Evolutionary conservation across 2,113 vertebrate genomes (phyloP).

Genomic region (Struthio camelus): DNA sequence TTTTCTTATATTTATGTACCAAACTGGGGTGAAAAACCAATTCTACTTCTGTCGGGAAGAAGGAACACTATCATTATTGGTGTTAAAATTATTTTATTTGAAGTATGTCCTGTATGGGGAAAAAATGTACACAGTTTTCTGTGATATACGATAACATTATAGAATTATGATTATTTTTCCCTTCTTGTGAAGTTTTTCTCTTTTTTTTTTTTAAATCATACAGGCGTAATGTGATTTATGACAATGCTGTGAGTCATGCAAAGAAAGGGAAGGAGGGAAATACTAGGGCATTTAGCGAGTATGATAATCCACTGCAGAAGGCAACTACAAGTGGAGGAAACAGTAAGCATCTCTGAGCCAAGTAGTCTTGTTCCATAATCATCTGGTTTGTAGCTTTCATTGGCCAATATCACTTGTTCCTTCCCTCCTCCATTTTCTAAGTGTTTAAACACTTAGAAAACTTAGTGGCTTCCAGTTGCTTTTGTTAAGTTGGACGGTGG

Average conservation of each 20-base stretch:
- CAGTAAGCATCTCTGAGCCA: conserved; percentile 67
- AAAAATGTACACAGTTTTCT: conserved; percentile 83
- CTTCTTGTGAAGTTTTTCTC: conserved; percentile 69
- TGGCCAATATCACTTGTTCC: conserved; percentile 14
- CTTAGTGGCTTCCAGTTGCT: neutral
- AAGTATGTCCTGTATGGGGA: conserved; percentile 79
- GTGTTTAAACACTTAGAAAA: neutral
- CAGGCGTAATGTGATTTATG: conserved; percentile 63
- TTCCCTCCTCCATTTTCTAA: conserved; percentile 7
- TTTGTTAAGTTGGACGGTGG: neutral
- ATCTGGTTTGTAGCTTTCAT: conserved; percentile 10
- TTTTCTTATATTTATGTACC: conserved; percentile 84
- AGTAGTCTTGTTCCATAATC: conserved; percentile 23
- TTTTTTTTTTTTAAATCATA: neutral
- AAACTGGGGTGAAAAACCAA: conserved; percentile 53
- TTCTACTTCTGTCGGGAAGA: conserved; percentile 73
- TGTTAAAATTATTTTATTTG: conserved; percentile 78
- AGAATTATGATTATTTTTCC: conserved; percentile 69
- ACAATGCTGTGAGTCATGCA: conserved; percentile 44
- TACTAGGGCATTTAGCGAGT: conserved; percentile 75
- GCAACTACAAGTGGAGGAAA: conserved; percentile 29
- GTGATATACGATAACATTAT: conserved; percentile 74
- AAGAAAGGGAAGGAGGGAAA: conserved; percentile 63
- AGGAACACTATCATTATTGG: conserved; percentile 71
- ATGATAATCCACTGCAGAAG: conserved; percentile 25